Conservation (phyloP, 1,140 invertebrate species). For the Coptotermes formosanus region DNA sequence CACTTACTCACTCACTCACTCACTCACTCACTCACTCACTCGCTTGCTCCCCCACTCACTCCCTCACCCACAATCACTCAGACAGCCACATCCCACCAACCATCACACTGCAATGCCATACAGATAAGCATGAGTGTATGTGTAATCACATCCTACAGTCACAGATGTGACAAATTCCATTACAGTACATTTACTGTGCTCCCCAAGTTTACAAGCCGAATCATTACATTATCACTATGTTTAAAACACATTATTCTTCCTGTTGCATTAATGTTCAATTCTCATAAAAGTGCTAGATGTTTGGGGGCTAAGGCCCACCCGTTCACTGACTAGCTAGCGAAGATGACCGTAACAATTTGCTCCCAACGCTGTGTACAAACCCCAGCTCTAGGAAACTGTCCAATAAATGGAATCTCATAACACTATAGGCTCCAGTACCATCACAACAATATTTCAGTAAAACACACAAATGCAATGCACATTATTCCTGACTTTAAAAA, state of each 20-base stretch:
- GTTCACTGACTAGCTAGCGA: slow-evolving; percentile 23
- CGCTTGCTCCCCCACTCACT: neutral
- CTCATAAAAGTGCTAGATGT: neutral
- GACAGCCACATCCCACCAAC: too few relatives aligned
- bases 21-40: too few relatives aligned
- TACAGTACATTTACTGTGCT: neutral
- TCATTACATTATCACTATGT: neutral
- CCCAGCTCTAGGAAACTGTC: neutral
- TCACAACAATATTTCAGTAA: slow-evolving; percentile 1
- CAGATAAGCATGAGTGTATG: neutral
- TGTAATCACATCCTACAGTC: neutral
- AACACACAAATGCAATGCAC: neutral
- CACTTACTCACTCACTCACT: too few relatives aligned
- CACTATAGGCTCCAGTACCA: neutral
- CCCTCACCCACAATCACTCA: neutral
- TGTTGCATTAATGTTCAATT: neutral
- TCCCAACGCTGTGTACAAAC: neutral
- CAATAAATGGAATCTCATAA: neutral
- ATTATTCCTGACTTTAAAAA: slow-evolving; percentile 14
- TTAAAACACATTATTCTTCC: neutral
- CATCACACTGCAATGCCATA: too few relatives aligned
- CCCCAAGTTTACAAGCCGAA: neutral
- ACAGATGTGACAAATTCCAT: neutral
- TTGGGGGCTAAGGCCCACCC: neutral
- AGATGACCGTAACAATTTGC: neutral